Evolutionary conservation across 2,113 vertebrate species (phyloP).

Genomic region (Pipa parva): DNA sequence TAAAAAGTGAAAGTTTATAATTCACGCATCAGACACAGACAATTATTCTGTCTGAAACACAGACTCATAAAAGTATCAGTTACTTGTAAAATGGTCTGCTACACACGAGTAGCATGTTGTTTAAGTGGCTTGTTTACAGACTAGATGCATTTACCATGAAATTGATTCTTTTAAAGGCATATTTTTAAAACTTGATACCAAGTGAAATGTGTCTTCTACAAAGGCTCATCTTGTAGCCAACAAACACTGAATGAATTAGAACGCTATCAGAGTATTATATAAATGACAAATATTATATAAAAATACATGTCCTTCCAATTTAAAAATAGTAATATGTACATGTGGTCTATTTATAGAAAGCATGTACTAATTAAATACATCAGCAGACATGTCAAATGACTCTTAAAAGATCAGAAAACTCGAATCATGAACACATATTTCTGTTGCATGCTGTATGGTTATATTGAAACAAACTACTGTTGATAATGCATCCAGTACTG

Average conservation of each 20-base stretch:
- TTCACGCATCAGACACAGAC: conserved; percentile 77
- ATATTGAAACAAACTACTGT: too few relatives aligned
- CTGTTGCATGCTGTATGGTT: too few relatives aligned
- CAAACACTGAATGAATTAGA: conserved; percentile 41
- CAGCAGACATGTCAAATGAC: too few relatives aligned
- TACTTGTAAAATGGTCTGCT: conserved; percentile 84
- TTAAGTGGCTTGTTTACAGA: conserved; percentile 68
- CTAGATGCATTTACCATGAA: conserved; percentile 83
- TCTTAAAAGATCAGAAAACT: too few relatives aligned
- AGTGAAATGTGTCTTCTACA: conserved; percentile 47
- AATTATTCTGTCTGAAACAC: conserved; percentile 83
- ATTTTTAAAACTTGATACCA: conserved; percentile 58
- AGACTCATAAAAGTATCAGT: conserved; percentile 83
- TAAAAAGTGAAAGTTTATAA: conserved; percentile 71
- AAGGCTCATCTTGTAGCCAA: background rate
- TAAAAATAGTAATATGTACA: too few relatives aligned
- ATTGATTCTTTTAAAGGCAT: conserved; percentile 72
- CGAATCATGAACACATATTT: too few relatives aligned
- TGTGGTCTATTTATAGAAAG: too few relatives aligned
- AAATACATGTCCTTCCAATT: background rate
- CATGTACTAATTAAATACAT: too few relatives aligned
- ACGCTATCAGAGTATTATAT: conserved; percentile 39
- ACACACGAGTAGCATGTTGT: conserved; percentile 72
- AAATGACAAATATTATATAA: conserved; percentile 35
- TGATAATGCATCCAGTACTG: too few relatives aligned